Evolutionary conservation across 2,797 vertebrate species (phyloP), one percentile per base, ranked within the genome.

Genomic region (Thripadectes ignobilis): DNA sequence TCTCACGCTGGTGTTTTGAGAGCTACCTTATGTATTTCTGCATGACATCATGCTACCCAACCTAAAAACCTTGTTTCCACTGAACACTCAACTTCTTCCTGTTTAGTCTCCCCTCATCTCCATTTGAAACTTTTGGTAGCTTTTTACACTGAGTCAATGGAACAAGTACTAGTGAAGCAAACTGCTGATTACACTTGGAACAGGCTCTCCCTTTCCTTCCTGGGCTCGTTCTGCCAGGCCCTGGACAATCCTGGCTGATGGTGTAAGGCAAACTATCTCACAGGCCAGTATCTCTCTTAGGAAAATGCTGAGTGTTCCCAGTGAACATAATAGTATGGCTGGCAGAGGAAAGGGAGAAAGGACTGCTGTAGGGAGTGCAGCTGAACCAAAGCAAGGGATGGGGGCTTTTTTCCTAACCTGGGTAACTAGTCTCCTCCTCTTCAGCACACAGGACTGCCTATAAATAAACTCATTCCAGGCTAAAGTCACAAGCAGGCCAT

Each of bases 151-250:
- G 82, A 72, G 65, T 32, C 45, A 68, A n/a, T 78, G 51, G 68
- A 92, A 81, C 46, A 62, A 80, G 57, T 1, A 8, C 63, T 30
- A 85, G 34, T 1, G 2, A 74, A 89, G 23, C 19, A 26, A 84
- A 54, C 43, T 43, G 41, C 24, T 88, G 62, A 74, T 91, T 92
- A 68, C 30, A 55, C 48, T 79, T 51, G 57, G 51, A 93, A 89
- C 22, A 81, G 88, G 72, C 63, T 91, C 30, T 51, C 67, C 34
- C 10, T 57, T 93, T 89, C 76, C 88, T 93, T 92, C 62, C 88
- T 9, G 8, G 54, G 16, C 11, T 89, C 8, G 1, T 43, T 91
- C 66, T 91, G 76, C 63, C 61, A 82, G 85, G 63, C 66, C 72
- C 78, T 66, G 36, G 67, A 59, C 74, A 92, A 6, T 24, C 45